phyloP scores from a whole-genome alignment of 2,797 vertebrate species.

The Myotis planiceps region DNA sequence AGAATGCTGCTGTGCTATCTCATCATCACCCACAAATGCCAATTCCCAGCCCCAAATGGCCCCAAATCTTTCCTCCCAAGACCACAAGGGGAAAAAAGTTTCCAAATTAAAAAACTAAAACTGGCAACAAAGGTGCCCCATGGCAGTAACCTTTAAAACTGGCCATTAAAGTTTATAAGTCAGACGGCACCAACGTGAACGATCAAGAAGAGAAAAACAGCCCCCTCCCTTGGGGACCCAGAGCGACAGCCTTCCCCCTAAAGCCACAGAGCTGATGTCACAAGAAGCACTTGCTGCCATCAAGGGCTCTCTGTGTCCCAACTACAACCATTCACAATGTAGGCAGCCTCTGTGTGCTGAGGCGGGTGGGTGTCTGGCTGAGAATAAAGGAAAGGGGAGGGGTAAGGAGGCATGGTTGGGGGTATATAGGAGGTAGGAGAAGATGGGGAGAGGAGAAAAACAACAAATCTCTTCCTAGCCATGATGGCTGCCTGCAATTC shows the following conservation, averaged over 20 bases:
- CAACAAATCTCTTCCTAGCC: not conserved
- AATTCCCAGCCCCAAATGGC: constrained; percentile 82
- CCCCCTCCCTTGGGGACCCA: constrained; percentile 82
- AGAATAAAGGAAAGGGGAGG: constrained; percentile 38
- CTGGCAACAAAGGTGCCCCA: constrained; percentile 89
- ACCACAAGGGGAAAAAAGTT: constrained; percentile 89
- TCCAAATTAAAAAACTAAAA: constrained; percentile 92
- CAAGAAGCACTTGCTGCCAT: constrained; percentile 81
- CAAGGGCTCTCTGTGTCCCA: constrained; percentile 82
- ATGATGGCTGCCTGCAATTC: not conserved
- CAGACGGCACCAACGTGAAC: constrained; percentile 85
- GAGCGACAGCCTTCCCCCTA: constrained; percentile 87
- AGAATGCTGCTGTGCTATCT: constrained; percentile 80
- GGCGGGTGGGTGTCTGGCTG: constrained; percentile 54
- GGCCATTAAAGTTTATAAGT: constrained; percentile 91
- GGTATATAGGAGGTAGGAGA: not conserved
- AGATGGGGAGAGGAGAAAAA: not conserved
- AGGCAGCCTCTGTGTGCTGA: constrained; percentile 38
- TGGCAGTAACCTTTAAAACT: constrained; percentile 90
- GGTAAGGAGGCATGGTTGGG: not conserved
- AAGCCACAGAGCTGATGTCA: constrained; percentile 88
- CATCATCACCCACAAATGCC: constrained; percentile 85
- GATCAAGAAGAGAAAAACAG: constrained; percentile 87
- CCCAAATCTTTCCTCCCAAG: constrained; percentile 86
- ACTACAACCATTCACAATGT: constrained; percentile 50